Evolutionary conservation across 53 echinoderm and acorn worm species (phyloP).

Genomic region (Stichopus horrens): DNA sequence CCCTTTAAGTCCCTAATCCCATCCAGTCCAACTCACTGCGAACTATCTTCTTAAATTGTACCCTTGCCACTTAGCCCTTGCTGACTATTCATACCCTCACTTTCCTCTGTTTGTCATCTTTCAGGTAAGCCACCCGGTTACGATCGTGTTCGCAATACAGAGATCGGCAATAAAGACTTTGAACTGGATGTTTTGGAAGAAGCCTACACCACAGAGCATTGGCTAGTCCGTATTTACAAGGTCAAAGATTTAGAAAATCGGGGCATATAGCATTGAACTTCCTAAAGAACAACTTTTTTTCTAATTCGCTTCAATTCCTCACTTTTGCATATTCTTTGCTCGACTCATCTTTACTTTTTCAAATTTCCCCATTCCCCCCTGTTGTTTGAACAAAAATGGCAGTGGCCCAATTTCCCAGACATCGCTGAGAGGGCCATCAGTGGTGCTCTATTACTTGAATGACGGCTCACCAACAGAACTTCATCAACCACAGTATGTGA

Average conservation of each 20-base stretch:
- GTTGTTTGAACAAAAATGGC: no score
- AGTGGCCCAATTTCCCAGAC: no score
- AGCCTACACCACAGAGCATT: constrained; percentile 98
- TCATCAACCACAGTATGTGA: no score
- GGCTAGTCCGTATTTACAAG: constrained; percentile 98
- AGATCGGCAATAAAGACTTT: constrained; percentile 99
- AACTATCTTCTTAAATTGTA: no score
- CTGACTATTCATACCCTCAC: background rate
- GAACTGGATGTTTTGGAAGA: constrained; percentile 93
- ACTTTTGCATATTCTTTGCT: background rate
- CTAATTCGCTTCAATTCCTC: background rate
- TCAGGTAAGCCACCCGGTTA: constrained; percentile 96
- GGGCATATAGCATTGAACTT: constrained; percentile 59
- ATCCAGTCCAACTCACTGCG: no score
- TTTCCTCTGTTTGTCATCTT: background rate
- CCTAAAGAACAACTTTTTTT: background rate
- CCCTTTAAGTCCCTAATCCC: background rate
- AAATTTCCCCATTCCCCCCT: no score
- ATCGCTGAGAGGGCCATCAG: no score
- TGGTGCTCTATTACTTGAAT: no score
- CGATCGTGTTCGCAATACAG: constrained; percentile 93
- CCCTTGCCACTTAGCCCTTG: no score
- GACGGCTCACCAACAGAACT: no score
- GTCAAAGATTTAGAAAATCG: constrained; percentile 98
- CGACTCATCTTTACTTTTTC: background rate